Percentiles rank a stretch among this genome's conserved stretches.
phyloP scores from a whole-genome alignment of 1,140 invertebrate genomes.

The Rhysida immarginata region DNA sequence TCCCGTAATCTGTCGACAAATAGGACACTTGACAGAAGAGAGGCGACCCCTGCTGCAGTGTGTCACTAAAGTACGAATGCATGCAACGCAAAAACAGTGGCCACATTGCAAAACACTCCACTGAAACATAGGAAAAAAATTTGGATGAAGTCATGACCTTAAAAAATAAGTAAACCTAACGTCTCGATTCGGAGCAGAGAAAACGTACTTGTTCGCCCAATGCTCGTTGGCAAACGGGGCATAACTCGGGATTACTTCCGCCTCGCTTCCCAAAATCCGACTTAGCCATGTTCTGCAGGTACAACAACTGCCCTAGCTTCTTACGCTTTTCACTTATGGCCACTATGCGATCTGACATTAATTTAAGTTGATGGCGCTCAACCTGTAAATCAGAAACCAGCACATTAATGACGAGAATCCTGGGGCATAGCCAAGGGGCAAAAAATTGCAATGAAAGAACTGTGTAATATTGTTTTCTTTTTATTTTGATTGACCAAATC shows the following conservation, averaged over 20 bases:
- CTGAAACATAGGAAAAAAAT: conserved; percentile 21
- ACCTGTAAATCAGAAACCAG: too few species aligned
- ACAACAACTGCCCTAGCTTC: conserved; percentile 37
- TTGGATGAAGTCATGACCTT: background rate
- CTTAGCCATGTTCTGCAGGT: conserved; percentile 37
- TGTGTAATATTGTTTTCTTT: too few species aligned
- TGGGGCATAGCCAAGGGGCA: too few species aligned
- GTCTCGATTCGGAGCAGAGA: background rate
- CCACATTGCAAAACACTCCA: conserved; percentile 53
- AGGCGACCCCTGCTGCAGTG: conserved; percentile 21
- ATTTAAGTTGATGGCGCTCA: conserved; percentile 21
- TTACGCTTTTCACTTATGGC: conserved; percentile 28
- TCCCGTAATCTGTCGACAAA: conserved; percentile 44
- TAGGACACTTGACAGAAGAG: conserved; percentile 37
- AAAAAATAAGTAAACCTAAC: background rate
- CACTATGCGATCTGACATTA: conserved; percentile 26
- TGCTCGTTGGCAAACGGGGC: conserved; percentile 48
- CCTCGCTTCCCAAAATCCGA: conserved; percentile 27
- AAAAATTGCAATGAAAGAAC: too few species aligned
- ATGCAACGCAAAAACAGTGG: conserved; percentile 48
- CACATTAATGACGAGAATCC: too few species aligned
- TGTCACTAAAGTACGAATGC: conserved; percentile 35
- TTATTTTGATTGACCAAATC: too few species aligned
- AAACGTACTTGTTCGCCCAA: conserved; percentile 34
- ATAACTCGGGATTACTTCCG: conserved; percentile 41